phyloP scores from a whole-genome alignment of 2,888 invertebrate genomes.

The Blera fallax region DNA sequence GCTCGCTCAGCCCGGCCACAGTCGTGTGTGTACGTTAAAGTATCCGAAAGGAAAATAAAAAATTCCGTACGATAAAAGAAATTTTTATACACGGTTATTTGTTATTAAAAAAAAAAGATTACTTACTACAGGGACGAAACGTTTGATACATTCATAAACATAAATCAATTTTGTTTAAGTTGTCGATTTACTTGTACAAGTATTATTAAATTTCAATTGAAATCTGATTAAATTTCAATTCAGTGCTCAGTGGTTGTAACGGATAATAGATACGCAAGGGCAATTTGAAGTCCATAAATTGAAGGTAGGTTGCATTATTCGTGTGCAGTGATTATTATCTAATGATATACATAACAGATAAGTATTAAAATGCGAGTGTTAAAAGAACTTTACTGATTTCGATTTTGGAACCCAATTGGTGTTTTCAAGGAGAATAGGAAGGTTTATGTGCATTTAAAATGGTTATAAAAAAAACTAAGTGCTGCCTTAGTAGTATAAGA shows the following conservation, averaged over 20 bases:
- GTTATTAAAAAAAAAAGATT: slow-evolving; percentile 4
- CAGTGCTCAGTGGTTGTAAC: slow-evolving; percentile 62
- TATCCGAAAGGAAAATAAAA: neutral
- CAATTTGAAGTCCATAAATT: slow-evolving; percentile 46
- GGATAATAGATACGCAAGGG: slow-evolving; percentile 47
- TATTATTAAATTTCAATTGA: slow-evolving; percentile 6
- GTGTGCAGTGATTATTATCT: slow-evolving; percentile 25
- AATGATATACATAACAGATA: neutral
- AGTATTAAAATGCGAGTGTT: neutral
- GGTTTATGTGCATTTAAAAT: neutral
- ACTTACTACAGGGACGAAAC: neutral
- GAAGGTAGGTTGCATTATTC: slow-evolving; percentile 51
- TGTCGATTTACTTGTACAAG: no score
- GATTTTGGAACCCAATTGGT: neutral
- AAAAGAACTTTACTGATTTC: neutral
- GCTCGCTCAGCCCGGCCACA: neutral
- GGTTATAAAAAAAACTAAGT: neutral
- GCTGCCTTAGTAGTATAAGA: neutral
- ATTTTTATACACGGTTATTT: slow-evolving; percentile 25
- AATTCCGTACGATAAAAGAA: slow-evolving; percentile 5
- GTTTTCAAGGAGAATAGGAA: neutral
- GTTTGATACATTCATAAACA: neutral
- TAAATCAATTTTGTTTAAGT: neutral
- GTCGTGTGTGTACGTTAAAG: neutral
- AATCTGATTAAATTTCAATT: slow-evolving; percentile 55